Base-by-base conservation (phyloP, 1,140 invertebrate species). In the Psix sp. region DNA sequence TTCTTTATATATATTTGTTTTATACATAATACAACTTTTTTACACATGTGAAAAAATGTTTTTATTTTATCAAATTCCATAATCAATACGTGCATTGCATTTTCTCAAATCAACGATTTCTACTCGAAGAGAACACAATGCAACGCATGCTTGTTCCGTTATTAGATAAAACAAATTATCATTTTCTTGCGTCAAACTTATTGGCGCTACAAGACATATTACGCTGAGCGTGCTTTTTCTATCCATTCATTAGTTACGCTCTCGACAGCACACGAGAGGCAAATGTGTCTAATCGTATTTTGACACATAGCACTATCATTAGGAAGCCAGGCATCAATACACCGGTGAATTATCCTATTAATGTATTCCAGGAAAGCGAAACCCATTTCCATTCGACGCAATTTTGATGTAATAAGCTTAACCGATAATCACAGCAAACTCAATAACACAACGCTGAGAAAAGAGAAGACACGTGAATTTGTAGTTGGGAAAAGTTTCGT, bases 291-390 rank as follows among this genome's bases (percentile, higher is more conserved):
- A 71, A 71, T 71, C 51, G 67, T 51, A 72, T 72, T 72, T 72
- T 72, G 43, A 65, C 68, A 63, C 67, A 57, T 71, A 63, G 35
- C 57, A 36, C 57, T 54, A 54, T 62, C 40, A 52, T 70, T 70
- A 54, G 56, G 49, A 45, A 62, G 65, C 49, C 59, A 43, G 48
- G 43, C 56, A 49, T 38, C 56, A 39, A 60, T 54, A 54, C 38
- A 54, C n/a, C 16, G 24, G 49, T 17, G 45, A 62, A 62, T 71
- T 71, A 71, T 63, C 67, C 67, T 71, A 71, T 71, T 71, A 70
- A 70, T 60, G 65, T 68, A 68, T 68, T 68, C 45, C 38, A 26
- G 39, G 65, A 52, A 70, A 54, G 38, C 39, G 48, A 59, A 46
- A 36, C 43, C 43, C 3, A 68, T 68, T 68, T 56, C 40, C 54